Evolutionary conservation across 2,113 vertebrate species (phyloP), one percentile per base, ranked within the genome.

Genomic region (Dendropsophus ebraccatus): DNA sequence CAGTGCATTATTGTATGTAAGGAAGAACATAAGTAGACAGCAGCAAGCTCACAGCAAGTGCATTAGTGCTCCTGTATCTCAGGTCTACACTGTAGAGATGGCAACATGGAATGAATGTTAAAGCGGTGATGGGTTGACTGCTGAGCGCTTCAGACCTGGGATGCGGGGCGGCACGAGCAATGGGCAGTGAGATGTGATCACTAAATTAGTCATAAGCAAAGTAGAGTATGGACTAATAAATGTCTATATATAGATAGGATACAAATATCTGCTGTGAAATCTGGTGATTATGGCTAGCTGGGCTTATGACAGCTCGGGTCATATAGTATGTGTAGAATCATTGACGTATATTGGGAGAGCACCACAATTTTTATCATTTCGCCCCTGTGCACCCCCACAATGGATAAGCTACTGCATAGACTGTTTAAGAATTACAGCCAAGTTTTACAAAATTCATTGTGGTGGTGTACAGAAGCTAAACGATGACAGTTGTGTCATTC

Each of bases 1-100:
- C 58, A 81, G 84, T 86, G 77, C 77, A 86, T 86, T 86, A 81
- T 56, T 58, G 49, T 65, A 32, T 80, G 85, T 73, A 81, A 65
- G 54, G 54, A 72, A 74, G 41, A 74, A 72, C 28, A 47, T 80
- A 58, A 86, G 62, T 80, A 32, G 28, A 70, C 52, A 74, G 45
- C 25, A 73, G 37, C 52, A 45, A 58, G 52, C 70, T 76, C 83
- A 62, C 56, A 76, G 83, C 25, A 76, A 76, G 72, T 76, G 54
- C 82, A 82, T 72, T 72, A 83, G 81, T 41, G 70, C 47, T 74
- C 37, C 82, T 45, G 54, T 41, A 74, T 58, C 78, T 30, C n/a
- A 81, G 35, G 23, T 47, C 78, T 45, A 35, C 83, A 76, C 7
- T 84, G 70, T 47, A 62, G 56, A n/a, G n/a, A 35, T 30, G 14